These are phyloP conservation scores for Aythya baeri DNA, from an alignment of 2,113 vertebrate species.

Conservation along the genomic window DNA sequence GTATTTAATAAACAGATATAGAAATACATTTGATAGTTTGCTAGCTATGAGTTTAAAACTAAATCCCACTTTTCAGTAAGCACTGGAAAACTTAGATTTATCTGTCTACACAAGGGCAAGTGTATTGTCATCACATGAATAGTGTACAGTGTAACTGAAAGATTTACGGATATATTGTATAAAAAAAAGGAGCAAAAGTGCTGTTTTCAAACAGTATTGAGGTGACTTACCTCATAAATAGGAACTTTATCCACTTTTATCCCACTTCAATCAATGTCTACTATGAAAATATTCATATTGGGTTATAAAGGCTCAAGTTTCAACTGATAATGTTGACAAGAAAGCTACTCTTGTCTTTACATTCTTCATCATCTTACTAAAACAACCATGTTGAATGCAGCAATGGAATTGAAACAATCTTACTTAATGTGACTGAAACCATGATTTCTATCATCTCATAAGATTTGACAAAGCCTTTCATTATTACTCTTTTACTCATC, in stretches of 20 bases:
- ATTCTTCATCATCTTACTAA: not conserved
- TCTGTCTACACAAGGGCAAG: constrained; percentile 53
- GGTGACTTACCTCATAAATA: not conserved
- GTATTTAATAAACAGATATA: not conserved
- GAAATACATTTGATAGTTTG: not conserved
- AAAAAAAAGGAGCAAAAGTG: not conserved
- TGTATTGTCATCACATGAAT: constrained; percentile 23
- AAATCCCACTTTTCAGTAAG: not conserved
- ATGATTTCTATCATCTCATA: not conserved
- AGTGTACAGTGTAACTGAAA: constrained; percentile 25
- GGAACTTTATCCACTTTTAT: not conserved
- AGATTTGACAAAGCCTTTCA: not conserved
- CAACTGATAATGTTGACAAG: not conserved
- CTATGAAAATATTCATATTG: not conserved
- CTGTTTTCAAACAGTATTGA: not conserved
- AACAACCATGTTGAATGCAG: not conserved
- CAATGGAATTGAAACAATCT: not conserved
- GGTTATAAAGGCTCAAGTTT: not conserved
- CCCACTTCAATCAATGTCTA: not conserved
- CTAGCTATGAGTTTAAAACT: not conserved
- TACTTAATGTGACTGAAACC: not conserved
- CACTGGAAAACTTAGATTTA: constrained; percentile 27
- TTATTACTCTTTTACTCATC: not conserved
- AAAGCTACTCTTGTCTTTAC: not conserved
- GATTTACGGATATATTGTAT: not conserved